Percentiles rank a stretch among this genome's conserved stretches.
Conservation (phyloP, 2,888 invertebrate genomes). For the Flexamia atlantica region DNA sequence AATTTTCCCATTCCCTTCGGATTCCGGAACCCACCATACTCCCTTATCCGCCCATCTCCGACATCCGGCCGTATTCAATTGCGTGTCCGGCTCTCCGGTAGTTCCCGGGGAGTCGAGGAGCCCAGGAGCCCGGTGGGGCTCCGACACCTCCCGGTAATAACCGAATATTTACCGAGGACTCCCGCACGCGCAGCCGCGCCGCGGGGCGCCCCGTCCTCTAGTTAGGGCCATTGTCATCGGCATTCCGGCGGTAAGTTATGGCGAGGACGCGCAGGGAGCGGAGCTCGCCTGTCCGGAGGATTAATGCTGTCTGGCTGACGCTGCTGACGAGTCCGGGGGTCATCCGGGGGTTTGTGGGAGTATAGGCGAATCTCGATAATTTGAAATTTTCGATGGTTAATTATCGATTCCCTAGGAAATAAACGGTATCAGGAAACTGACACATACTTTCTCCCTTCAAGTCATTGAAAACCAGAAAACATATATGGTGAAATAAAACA, state of each 20-base stretch:
- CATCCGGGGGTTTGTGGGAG: no score
- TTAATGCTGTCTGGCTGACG: not conserved
- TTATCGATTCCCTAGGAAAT: no score
- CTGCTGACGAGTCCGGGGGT: no score
- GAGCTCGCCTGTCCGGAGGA: not conserved
- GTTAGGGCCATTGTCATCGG: slow-evolving; percentile 47
- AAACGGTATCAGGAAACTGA: no score
- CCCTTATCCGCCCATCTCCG: slow-evolving; percentile 16
- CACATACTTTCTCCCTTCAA: no score
- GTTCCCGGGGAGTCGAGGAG: not conserved
- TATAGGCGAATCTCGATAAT: no score
- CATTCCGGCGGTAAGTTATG: slow-evolving; percentile 42
- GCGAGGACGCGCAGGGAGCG: not conserved
- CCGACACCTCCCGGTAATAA: slow-evolving; percentile 29
- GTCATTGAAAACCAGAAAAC: no score
- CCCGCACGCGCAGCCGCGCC: not conserved
- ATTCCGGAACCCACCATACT: not conserved
- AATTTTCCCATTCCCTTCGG: no score
- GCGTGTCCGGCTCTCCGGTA: slow-evolving; percentile 40
- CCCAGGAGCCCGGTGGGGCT: not conserved
- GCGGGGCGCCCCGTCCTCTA: slow-evolving; percentile 38
- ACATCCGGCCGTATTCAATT: slow-evolving; percentile 33
- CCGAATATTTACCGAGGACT: slow-evolving; percentile 34
- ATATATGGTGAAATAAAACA: no score
- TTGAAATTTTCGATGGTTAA: no score